Evolutionary conservation across 2,113 vertebrate genomes (phyloP), one percentile per base, ranked within the genome.

Genomic region (Chaetodon trifascialis): DNA sequence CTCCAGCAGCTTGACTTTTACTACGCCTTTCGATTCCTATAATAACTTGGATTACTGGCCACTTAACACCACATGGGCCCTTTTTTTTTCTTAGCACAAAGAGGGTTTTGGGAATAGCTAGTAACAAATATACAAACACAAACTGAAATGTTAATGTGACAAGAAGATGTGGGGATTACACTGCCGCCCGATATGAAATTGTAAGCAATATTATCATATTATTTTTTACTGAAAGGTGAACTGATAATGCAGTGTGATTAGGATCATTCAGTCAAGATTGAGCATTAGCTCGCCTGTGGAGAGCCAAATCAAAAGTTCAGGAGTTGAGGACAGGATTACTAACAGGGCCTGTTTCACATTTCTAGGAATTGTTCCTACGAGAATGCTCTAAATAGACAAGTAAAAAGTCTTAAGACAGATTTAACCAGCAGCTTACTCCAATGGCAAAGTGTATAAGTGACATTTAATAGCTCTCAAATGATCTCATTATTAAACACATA

Each of bases 1-100:
- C 58, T 75, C 15, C 73, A 59, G 47, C 82, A 79, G 65, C 73
- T 79, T 76, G 55, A 72, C 36, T 40, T 89, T 80, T 60, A 84
- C 40, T 69, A 66, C 34, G 51, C 52, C 12, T 59, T 76, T 44
- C 74, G 44, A 85, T 76, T 79, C 52, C 54, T 71, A 42, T 86
- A 12, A 44, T 76, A 74, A 81, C 36, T 16, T 15, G 19, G 58
- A 80, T 84, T 74, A 86, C 34, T 52, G 72, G 63, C 49, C 56
- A 80, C 69, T 80, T 83, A 51, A 66, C 73, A 55, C 21, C 75
- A 84, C 54, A 40, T 66, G 54, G 67, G 44, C 2, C 5, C 34
- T 49, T 52, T 40, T 54, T 42, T 21, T n/a, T 51, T 30, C 30
- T 30, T 30, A 42, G 6, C 40, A 59, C 16, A 74, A 63, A 62